These are phyloP conservation scores for Sebastolobus altivelis DNA, from an alignment of 2,797 vertebrate genomes.

Conservation along the genomic window DNA sequence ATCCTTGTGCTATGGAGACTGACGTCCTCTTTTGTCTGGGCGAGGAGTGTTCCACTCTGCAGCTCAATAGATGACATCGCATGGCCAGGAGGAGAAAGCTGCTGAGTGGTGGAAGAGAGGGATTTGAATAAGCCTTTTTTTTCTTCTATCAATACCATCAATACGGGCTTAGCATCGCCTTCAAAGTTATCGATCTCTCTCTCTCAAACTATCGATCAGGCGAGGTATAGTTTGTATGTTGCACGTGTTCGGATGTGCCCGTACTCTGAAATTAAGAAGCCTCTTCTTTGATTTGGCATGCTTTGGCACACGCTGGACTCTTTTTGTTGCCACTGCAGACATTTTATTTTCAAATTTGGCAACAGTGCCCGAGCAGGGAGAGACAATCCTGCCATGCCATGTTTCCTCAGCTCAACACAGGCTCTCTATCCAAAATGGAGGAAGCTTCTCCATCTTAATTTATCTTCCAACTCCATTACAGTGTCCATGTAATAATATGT, in stretches of 20 bases:
- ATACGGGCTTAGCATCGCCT: slow-evolving; percentile 43
- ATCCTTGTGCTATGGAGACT: slow-evolving; percentile 73
- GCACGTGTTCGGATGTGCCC: not conserved
- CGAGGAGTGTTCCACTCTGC: slow-evolving; percentile 58
- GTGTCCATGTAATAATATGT: slow-evolving; percentile 38
- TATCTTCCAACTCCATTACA: slow-evolving; percentile 43
- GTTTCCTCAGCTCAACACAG: slow-evolving; percentile 58
- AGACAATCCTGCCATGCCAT: slow-evolving; percentile 48
- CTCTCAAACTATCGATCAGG: slow-evolving; percentile 30
- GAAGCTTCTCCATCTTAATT: slow-evolving; percentile 67
- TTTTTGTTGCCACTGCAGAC: slow-evolving; percentile 49
- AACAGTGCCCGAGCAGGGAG: slow-evolving; percentile 46
- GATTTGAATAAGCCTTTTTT: slow-evolving; percentile 64
- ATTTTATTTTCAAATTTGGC: slow-evolving; percentile 69
- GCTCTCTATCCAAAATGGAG: slow-evolving; percentile 74
- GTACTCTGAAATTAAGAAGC: slow-evolving; percentile 25
- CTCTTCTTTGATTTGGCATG: slow-evolving; percentile 34
- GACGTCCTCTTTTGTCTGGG: slow-evolving; percentile 70
- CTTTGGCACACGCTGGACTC: slow-evolving; percentile 35
- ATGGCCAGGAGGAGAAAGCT: slow-evolving; percentile 68
- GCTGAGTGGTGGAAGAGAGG: slow-evolving; percentile 60
- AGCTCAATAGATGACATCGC: slow-evolving; percentile 69
- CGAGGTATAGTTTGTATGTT: not conserved
- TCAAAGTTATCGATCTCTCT: slow-evolving; percentile 34
- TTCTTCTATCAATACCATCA: slow-evolving; percentile 58